phyloP scores from a whole-genome alignment of 1,140 invertebrate genomes.

The Aphelinus certus region DNA sequence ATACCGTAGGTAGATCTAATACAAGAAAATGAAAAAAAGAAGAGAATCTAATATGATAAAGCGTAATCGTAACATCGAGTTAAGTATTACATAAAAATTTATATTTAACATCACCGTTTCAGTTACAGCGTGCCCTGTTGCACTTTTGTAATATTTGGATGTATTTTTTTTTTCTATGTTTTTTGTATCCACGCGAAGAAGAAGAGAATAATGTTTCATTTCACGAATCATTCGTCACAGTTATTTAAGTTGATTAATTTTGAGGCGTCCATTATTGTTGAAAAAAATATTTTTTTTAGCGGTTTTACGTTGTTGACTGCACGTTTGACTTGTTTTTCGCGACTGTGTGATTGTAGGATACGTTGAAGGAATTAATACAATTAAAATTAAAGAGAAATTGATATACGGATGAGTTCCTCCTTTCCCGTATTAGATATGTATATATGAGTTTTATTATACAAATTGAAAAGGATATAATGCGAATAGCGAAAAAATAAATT shows the following conservation, averaged over 20 bases:
- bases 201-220: background rate
- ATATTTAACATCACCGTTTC: slow-evolving; percentile 9
- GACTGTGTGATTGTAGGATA: slow-evolving; percentile 17
- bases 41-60: slow-evolving; percentile 28
- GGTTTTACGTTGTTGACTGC: slow-evolving; percentile 1
- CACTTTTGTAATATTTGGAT: slow-evolving; percentile 14
- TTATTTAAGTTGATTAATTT: slow-evolving; percentile 23
- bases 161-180: slow-evolving; percentile 9
- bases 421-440: slow-evolving; percentile 57
- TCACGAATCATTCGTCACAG: background rate
- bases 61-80: slow-evolving; percentile 23
- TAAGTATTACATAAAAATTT: background rate
- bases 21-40: slow-evolving; percentile 14
- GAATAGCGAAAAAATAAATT: slow-evolving; percentile 39
- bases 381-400: slow-evolving; percentile 50
- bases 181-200: slow-evolving; percentile 8
- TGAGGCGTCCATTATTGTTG: slow-evolving; percentile 8
- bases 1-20: slow-evolving; percentile 50
- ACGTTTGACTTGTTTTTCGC: slow-evolving; percentile 19
- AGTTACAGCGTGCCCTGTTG: slow-evolving; percentile 12
- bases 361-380: slow-evolving; percentile 36
- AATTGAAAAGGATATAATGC: slow-evolving; percentile 49
- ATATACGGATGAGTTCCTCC: slow-evolving; percentile 58
- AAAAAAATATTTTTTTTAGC: slow-evolving; percentile 15
- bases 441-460: slow-evolving; percentile 55